Percentiles rank a stretch among this genome's conserved stretches.
Evolutionary conservation across 1,140 invertebrate species (phyloP).

Genomic region (Caenorhabditis remanei): DNA sequence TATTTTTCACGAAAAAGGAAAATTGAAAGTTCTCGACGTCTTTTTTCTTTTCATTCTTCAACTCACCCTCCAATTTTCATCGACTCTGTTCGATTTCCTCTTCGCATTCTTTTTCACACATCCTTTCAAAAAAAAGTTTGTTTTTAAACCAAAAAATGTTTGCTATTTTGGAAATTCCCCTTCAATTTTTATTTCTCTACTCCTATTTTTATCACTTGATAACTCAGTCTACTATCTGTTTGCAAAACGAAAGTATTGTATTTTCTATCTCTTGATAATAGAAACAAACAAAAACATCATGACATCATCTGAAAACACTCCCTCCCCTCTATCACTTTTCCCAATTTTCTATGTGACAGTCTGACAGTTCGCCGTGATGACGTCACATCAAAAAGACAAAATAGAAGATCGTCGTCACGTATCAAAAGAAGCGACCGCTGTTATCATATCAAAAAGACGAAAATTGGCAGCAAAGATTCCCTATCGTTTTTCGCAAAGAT

Average conservation of each 20-base stretch:
- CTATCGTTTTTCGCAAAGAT: not conserved
- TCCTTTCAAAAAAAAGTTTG: no score
- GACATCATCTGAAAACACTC: slow-evolving; percentile 25
- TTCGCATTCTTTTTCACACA: not conserved
- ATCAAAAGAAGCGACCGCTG: slow-evolving; percentile 14
- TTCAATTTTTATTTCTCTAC: no score
- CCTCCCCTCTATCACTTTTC: not conserved
- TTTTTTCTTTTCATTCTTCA: not conserved
- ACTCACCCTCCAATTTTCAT: slow-evolving; percentile 10
- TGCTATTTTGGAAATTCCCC: no score
- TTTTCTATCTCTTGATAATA: slow-evolving; percentile 9
- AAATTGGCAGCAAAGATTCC: slow-evolving; percentile 49
- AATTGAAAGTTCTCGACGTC: no score
- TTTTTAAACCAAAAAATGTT: no score
- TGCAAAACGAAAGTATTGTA: slow-evolving; percentile 5
- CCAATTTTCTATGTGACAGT: slow-evolving; percentile 16
- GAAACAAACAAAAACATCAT: slow-evolving; percentile 42
- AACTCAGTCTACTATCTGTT: slow-evolving; percentile 12
- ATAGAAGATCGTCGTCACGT: slow-evolving; percentile 36
- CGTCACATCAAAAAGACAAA: slow-evolving; percentile 6
- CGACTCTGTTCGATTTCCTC: not conserved
- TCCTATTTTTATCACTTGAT: slow-evolving; percentile 9
- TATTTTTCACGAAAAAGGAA: no score
- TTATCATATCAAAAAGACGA: slow-evolving; percentile 41
- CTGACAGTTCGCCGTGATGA: slow-evolving; percentile 19